A percentile compares a stretch with the other conserved stretches of the same genome.
Evolutionary conservation across 1,140 invertebrate species (phyloP).

Genomic region (Heliconius nattereri): DNA sequence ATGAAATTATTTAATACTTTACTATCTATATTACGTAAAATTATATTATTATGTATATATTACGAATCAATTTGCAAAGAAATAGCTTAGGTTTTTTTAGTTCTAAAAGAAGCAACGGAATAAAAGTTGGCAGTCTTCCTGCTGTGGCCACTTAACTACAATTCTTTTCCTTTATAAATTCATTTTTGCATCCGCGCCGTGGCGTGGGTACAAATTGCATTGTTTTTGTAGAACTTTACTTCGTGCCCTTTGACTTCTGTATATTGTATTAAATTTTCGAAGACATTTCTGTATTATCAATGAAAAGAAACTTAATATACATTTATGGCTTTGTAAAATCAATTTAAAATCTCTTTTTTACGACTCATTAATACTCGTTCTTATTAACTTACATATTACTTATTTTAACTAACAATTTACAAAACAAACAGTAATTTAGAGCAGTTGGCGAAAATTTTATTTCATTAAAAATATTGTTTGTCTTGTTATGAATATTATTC

Average conservation of each 20-base stretch:
- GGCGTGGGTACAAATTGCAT: not conserved
- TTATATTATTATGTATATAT: not conserved
- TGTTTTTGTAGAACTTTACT: not conserved
- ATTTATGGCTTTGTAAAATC: no score
- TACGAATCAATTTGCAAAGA: not conserved
- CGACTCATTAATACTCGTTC: no score
- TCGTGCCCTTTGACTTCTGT: not conserved
- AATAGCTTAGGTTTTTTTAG: not conserved
- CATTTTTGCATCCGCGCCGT: not conserved
- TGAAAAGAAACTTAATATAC: no score
- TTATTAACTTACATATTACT: no score
- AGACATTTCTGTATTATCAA: not conserved
- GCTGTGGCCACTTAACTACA: not conserved
- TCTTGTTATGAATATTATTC: not conserved
- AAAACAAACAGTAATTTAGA: not conserved
- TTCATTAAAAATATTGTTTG: not conserved
- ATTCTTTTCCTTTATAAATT: not conserved
- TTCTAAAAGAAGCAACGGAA: not conserved
- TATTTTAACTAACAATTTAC: not conserved
- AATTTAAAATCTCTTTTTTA: no score
- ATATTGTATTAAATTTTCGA: not conserved
- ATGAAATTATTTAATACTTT: not conserved
- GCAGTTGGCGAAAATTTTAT: not conserved
- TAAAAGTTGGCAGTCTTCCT: conserved; percentile 2
- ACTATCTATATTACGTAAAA: not conserved